These are phyloP conservation scores for Hirundichthys speculiger DNA, from an alignment of 2,113 vertebrate genomes.

Conservation along the genomic window DNA sequence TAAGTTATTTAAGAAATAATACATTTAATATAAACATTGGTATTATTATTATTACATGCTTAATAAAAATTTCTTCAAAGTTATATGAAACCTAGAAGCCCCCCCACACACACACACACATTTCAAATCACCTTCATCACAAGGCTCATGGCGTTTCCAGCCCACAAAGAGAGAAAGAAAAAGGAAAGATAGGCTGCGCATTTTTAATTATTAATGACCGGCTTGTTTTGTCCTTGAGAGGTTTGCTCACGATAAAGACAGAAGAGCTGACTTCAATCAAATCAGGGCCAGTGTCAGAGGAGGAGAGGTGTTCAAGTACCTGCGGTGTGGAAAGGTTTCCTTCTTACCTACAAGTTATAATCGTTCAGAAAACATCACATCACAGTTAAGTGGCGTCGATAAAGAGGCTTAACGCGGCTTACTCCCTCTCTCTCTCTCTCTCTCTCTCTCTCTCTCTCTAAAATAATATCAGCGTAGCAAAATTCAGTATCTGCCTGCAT, in stretches of 20 bases:
- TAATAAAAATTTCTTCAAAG: too few species aligned
- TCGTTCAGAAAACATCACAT: not conserved
- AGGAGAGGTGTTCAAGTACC: slow-evolving; percentile 26
- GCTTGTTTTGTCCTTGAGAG: slow-evolving; percentile 56
- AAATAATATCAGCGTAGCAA: slow-evolving; percentile 10
- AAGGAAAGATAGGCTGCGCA: slow-evolving; percentile 38
- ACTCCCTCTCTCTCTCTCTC: too few species aligned
- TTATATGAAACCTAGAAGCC: too few species aligned
- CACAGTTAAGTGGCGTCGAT: not conserved
- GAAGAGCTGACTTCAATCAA: slow-evolving; percentile 55
- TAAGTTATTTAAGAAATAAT: not conserved
- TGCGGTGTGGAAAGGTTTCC: slow-evolving; percentile 6
- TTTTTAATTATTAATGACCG: slow-evolving; percentile 63
- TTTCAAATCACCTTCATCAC: not conserved
- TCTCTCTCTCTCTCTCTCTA: too few species aligned
- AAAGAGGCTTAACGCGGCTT: not conserved
- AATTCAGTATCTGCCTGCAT: too few species aligned
- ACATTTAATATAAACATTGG: not conserved
- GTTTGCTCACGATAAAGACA: slow-evolving; percentile 47
- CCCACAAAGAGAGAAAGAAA: slow-evolving; percentile 42
- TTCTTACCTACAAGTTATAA: not conserved
- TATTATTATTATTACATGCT: too few species aligned
- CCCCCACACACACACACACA: too few species aligned
- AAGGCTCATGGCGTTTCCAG: not conserved
- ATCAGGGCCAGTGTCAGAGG: too few species aligned